Evolutionary conservation across 2,113 vertebrate genomes (phyloP), one percentile per base, ranked within the genome.

Genomic region (Corapipo altera): DNA sequence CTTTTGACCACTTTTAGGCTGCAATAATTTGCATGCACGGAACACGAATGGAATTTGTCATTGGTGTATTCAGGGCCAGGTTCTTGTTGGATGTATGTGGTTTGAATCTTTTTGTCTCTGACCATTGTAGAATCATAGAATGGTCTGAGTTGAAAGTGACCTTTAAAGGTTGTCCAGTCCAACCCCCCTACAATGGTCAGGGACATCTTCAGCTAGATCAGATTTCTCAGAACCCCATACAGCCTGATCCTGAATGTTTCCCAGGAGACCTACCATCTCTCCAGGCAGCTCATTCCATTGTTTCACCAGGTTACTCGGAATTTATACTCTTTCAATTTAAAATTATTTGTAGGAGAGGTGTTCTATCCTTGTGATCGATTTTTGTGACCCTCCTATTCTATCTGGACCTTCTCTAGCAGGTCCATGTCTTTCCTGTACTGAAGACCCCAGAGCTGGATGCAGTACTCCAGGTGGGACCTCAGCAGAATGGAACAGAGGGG

Each of bases 171-270:
- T 46, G 39, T 39, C 4, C 39, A 67, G 62, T 69, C 28, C 19
- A 75, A 12, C 3, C 5, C 2, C 23, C 7, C 10, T 61, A 23
- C 32, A 16, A 2, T 48, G 11, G 37, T 24, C 27, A 62, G 30
- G 11, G 12, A 20, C 27, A 54, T 39, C 19, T 61, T 71, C 11
- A 37, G 4, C 70, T 70, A 39, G 32, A 58, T 43, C 10, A 54
- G 11, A 28, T 77, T 82, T 54, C 8, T 84, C 19, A 33, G 22
- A 72, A 6, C 15, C 22, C 22, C 0, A 0, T 72, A 26, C n/a
- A 59, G 3, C 20, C 43, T 48, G 32, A n/a, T 32, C 13, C 19
- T 23, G 26, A 78, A 24, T 0, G 1, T 22, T 65, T 59, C n/a
- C 22, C 41, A 44, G 33, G 64, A 10, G 12, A 44, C 21, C 55